Percentiles rank a stretch among this genome's conserved stretches.
Evolutionary conservation across 2,888 invertebrate genomes (phyloP).

Genomic region (Athalia cordata): DNA sequence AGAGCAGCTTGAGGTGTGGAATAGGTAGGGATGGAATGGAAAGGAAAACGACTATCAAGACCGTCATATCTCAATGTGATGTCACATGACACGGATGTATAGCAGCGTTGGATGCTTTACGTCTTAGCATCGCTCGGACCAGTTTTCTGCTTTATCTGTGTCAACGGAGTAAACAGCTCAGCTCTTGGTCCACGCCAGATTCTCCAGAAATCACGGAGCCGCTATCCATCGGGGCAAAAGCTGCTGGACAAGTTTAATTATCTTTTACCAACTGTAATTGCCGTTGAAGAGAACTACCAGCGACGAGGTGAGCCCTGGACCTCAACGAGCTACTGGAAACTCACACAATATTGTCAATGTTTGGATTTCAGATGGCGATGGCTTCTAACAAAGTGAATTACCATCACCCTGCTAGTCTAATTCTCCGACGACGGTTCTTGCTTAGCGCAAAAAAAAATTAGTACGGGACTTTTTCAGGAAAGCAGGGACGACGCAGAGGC

Average conservation of each 20-base stretch:
- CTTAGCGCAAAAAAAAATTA: not conserved
- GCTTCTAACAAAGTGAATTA: not conserved
- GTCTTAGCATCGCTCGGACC: conserved; percentile 64
- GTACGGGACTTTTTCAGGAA: not conserved
- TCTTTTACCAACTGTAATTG: conserved; percentile 64
- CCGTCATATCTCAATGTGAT: conserved; percentile 71
- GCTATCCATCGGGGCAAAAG: conserved; percentile 62
- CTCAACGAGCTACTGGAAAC: conserved; percentile 67
- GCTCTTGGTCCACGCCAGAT: conserved; percentile 42
- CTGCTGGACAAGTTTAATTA: conserved; percentile 72
- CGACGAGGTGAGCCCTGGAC: not conserved
- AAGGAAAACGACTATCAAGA: conserved; percentile 70
- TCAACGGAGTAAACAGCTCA: conserved; percentile 50
- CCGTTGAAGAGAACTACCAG: not conserved
- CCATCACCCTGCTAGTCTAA: not conserved
- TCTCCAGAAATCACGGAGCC: conserved; percentile 58
- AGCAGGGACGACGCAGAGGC: not conserved
- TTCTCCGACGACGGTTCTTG: not conserved
- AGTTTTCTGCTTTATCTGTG: conserved; percentile 67
- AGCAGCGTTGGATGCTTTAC: conserved; percentile 68
- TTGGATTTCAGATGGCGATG: conserved; percentile 46
- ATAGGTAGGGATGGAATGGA: conserved; percentile 50
- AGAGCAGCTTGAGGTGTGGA: not conserved
- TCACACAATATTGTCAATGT: conserved; percentile 70
- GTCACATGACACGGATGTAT: conserved; percentile 71